Evolutionary conservation across 1,140 invertebrate species (phyloP).

Genomic region (Thalassaphorura encarpata): DNA sequence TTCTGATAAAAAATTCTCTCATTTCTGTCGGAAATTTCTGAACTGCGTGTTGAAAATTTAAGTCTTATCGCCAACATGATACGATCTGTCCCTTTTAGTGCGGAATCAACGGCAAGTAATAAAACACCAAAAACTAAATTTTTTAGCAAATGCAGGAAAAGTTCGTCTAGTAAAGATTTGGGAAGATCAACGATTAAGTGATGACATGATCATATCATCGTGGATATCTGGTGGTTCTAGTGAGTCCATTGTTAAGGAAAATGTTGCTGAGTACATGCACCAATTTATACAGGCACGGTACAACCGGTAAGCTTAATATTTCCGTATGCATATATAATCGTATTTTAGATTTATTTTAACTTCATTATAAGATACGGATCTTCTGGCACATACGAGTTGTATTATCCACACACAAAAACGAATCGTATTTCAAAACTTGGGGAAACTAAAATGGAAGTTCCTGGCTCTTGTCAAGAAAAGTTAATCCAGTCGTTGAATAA

Average conservation of each 20-base stretch:
- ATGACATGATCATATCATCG: constrained; percentile 14
- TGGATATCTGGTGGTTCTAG: constrained; percentile 8
- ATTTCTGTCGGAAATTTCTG: too few relatives aligned
- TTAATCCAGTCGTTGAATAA: too few relatives aligned
- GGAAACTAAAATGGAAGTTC: too few relatives aligned
- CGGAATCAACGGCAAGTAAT: not conserved
- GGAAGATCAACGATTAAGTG: constrained; percentile 9
- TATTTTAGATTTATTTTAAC: too few relatives aligned
- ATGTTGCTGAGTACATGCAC: constrained; percentile 19
- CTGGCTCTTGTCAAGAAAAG: too few relatives aligned
- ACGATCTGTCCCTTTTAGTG: not conserved
- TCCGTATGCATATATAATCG: too few relatives aligned
- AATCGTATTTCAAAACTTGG: too few relatives aligned
- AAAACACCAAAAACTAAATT: constrained; percentile 6
- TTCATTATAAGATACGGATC: too few relatives aligned
- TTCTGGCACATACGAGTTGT: too few relatives aligned
- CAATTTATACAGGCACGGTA: constrained; percentile 1
- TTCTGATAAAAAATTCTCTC: too few relatives aligned
- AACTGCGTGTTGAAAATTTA: too few relatives aligned
- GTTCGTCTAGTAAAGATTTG: constrained; percentile 11
- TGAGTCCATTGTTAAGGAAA: constrained; percentile 8
- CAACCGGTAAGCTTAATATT: not conserved
- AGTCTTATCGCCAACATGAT: not conserved
- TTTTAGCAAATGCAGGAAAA: constrained; percentile 14
- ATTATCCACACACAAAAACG: too few relatives aligned